Evolutionary conservation across 2,113 vertebrate genomes (phyloP), one percentile per base, ranked within the genome.

Genomic region (Strix aluco): DNA sequence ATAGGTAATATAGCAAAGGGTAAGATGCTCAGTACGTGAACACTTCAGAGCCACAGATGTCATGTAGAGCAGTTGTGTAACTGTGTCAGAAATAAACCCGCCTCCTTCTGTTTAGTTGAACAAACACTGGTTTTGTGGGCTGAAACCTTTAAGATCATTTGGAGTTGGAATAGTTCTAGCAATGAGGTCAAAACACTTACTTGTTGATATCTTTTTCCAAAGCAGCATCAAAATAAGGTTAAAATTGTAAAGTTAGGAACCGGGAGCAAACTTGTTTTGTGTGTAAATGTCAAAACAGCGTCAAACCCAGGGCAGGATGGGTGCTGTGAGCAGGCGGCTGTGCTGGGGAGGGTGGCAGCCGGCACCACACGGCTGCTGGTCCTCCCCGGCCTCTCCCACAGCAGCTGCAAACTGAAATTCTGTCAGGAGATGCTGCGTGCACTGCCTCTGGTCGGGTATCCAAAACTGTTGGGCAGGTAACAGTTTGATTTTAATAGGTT

Each of bases 291-390:
- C 13, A 20, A 13, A 25, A 19, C 1, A 23, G 21, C 13, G 47
- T 22, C 1, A 0, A 51, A 2, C 4, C 8, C 13, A 3, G 1
- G 6, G 25, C 5, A 7, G 5, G 6, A 29, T 10, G 2, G 1
- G 12, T 1, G 2, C 34, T 3, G 46, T 10, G n/a, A 30, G 30
- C 36, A 13, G 8, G 13, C 21, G 38, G 13, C 54, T 4, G 52
- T 30, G 11, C 15, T 16, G 54, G 36, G 54, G 52, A 67, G 54
- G n/a, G 61, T 18, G 32, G 40, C 27, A 32, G 16, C 69, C 34
- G 2, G 47, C 25, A 15, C 20, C 2, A 5, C 27, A 4, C 6
- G 1, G 17, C 55, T 26, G 20, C 30, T 3, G 3, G 8, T 32
- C 54, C 69, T 36, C 26, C 23, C 9, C 1, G 7, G 23, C 59